A percentile compares a stretch with the other conserved stretches of the same genome.
Evolutionary conservation across 2,797 vertebrate genomes (phyloP).

Genomic region (Sebastes wilsoni): DNA sequence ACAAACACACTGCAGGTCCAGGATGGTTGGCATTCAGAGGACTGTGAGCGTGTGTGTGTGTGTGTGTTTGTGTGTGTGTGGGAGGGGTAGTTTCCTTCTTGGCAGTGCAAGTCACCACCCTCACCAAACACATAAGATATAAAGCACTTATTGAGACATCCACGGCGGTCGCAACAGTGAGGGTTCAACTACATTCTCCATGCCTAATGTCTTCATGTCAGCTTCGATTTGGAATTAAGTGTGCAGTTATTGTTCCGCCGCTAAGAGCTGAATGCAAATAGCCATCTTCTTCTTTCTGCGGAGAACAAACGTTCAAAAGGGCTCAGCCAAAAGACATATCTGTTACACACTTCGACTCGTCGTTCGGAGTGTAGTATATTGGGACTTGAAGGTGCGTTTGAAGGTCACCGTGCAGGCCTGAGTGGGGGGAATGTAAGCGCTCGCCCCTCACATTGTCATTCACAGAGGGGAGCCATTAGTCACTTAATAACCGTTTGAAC

Average conservation of each 20-base stretch:
- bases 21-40: conserved; percentile 58
- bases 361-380: conserved; percentile 28
- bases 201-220: conserved; percentile 66
- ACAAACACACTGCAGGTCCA: conserved; percentile 52
- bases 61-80: conserved; percentile 16
- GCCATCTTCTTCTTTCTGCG: conserved; percentile 26
- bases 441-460: conserved; percentile 61
- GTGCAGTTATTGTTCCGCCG: conserved; percentile 57
- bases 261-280: conserved; percentile 56
- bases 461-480: conserved; percentile 63
- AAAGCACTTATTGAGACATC: conserved; percentile 85
- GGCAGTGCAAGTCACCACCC: conserved; percentile 73
- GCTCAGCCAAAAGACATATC: conserved; percentile 37
- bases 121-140: conserved; percentile 65
- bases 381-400: conserved; percentile 58
- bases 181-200: conserved; percentile 76
- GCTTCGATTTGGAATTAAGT: conserved; percentile 63
- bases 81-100: conserved; percentile 65
- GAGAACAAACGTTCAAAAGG: conserved; percentile 42
- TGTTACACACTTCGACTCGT: conserved; percentile 27
- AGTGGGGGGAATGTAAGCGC: conserved; percentile 32
- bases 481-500: conserved; percentile 48
- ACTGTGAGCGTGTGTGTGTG: conserved; percentile 11
- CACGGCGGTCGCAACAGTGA: conserved; percentile 74
- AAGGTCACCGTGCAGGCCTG: conserved; percentile 56